A percentile compares a stretch with the other conserved stretches of the same genome.
phyloP scores from a whole-genome alignment of 92 coral and sea anemone species.

The Palythoa grandiflora region DNA sequence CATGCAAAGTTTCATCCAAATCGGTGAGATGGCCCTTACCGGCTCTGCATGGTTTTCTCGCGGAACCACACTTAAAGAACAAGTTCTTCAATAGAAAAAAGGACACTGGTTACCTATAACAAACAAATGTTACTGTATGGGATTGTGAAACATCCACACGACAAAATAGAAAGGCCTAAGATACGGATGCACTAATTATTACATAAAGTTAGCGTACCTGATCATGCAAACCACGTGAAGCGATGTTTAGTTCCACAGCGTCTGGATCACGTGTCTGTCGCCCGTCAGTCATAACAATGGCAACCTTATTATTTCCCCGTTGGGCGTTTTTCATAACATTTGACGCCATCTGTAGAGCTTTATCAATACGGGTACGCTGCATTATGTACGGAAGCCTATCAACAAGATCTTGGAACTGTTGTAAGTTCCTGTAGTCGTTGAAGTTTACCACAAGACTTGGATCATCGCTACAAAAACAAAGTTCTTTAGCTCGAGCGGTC shows the following conservation, averaged over 20 bases:
- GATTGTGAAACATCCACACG: no score
- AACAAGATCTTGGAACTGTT: constrained; percentile 57
- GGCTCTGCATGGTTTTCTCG: no score
- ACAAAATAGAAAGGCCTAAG: no score
- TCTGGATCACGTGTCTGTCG: constrained; percentile 89
- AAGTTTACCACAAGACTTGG: constrained; percentile 53
- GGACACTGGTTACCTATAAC: no score
- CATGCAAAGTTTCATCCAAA: no score
- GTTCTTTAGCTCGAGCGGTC: no score
- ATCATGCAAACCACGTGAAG: constrained; percentile 70
- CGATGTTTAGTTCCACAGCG: constrained; percentile 58
- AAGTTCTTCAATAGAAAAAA: no score
- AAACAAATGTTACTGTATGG: no score
- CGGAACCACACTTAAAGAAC: no score
- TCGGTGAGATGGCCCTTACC: no score
- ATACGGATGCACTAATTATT: no score
- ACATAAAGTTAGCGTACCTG: background rate
- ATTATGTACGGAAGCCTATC: constrained; percentile 78
- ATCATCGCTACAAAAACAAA: constrained; percentile 49
- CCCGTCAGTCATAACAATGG: constrained; percentile 91
- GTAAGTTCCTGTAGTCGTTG: constrained; percentile 49
- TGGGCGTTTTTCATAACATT: constrained; percentile 65
- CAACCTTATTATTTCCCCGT: constrained; percentile 75
- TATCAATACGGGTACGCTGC: constrained; percentile 89
- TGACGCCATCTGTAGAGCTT: constrained; percentile 78